Evolutionary conservation across 2,113 vertebrate genomes (phyloP).

Genomic region (Tupaia chinensis): DNA sequence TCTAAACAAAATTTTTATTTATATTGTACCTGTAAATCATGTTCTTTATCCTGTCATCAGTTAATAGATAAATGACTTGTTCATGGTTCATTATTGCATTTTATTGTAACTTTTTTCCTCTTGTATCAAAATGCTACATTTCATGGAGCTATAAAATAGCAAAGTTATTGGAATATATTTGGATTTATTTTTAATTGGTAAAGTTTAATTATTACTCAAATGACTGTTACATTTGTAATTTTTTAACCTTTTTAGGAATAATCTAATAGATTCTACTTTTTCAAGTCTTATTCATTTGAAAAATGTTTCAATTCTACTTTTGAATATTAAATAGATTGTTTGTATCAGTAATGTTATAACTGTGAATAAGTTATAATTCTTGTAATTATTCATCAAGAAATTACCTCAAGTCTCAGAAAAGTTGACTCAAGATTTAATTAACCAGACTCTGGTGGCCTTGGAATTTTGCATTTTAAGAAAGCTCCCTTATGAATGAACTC

Average conservation of each 20-base stretch:
- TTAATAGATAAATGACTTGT: background rate
- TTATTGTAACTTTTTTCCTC: background rate
- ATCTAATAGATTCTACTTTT: background rate
- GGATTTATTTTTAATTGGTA: background rate
- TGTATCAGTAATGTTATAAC: slow-evolving; percentile 32
- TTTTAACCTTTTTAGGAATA: background rate
- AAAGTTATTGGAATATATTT: background rate
- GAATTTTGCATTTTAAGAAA: background rate
- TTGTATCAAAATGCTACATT: background rate
- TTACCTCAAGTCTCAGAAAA: background rate
- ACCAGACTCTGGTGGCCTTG: background rate
- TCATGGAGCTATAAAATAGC: background rate
- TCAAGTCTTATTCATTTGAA: background rate
- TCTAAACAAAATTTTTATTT: slow-evolving; percentile 18
- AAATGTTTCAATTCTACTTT: background rate
- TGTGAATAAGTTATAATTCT: background rate
- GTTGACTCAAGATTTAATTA: background rate
- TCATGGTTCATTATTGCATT: background rate
- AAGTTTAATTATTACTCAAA: slow-evolving; percentile 14
- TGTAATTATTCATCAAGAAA: slow-evolving; percentile 18
- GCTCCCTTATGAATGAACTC: background rate
- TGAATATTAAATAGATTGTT: background rate
- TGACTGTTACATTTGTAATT: background rate
- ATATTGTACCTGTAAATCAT: background rate
- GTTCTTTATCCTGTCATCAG: background rate